Evolutionary conservation across 2,113 vertebrate genomes (phyloP).

Genomic region (Peromyscus polionotus): DNA sequence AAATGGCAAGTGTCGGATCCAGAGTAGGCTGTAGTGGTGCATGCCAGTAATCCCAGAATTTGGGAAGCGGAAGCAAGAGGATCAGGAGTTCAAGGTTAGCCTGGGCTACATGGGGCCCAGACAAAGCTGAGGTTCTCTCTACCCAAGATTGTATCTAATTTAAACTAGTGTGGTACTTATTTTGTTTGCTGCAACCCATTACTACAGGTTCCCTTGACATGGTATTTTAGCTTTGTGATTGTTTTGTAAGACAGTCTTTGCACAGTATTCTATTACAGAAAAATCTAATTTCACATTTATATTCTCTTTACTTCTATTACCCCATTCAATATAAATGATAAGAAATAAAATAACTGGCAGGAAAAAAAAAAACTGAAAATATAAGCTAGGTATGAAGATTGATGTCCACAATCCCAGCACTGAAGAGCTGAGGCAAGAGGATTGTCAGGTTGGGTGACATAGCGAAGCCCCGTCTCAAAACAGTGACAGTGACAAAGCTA

Average conservation of each 20-base stretch:
- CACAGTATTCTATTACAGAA: conserved; percentile 16
- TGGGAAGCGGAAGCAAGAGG: neutral
- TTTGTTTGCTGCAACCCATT: conserved; percentile 46
- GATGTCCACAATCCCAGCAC: neutral
- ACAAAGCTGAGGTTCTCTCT: neutral
- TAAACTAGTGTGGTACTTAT: neutral
- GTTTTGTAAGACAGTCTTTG: neutral
- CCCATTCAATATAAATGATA: neutral
- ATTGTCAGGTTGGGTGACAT: neutral
- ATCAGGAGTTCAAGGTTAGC: neutral
- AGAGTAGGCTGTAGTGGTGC: no score
- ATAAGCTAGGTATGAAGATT: neutral
- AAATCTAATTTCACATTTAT: conserved; percentile 15
- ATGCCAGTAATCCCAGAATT: neutral
- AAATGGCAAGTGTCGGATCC: neutral
- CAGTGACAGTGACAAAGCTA: neutral
- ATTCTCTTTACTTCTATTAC: neutral
- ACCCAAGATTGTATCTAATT: neutral
- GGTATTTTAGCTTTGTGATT: neutral
- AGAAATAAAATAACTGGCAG: conserved; percentile 35
- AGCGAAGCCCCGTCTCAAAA: neutral
- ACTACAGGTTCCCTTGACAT: neutral
- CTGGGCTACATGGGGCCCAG: neutral
- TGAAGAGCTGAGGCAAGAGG: neutral
- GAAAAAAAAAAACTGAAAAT: neutral